Base-by-base conservation (phyloP, 2,888 invertebrate genomes). In the Pandemis heparana region DNA sequence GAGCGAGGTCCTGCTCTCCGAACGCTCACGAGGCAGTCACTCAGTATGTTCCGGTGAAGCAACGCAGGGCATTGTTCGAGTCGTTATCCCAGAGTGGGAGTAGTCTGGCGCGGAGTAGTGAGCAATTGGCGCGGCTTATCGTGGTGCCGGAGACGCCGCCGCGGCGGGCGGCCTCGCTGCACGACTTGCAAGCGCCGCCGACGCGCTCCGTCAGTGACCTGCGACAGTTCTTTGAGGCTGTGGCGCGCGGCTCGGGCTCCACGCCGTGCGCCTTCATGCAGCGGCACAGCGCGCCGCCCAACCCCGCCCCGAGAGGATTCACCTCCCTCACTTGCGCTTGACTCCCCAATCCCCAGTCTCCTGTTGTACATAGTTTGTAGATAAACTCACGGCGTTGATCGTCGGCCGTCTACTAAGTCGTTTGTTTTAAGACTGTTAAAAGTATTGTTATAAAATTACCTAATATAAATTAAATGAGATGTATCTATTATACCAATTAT, bases 21-120 rank as follows among this genome's bases (percentile, higher is more conserved):
- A 92, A 90, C 77, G 85, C 90, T 43, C 92, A 92, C 79, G 94
- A 92, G 77, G 92, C 86, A 53, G 82, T 90, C 18, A 96, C 96
- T 75, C 95, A 95, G 79, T 96, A 96, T 82, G 96, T 96, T 46
- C 96, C 97, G 0, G 97, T 97, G 56, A 95, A 95, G 78, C 96
- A 97, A 80, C 96, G 97, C 79, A 92, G 96, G 39, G 96, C 96
- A 14, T 88, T 97, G 23, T 97, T 97, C 83, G 97, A 97, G 82
- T 96, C 96, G 1, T 84, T 97, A 71, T 96, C 96, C 63, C 92
- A 96, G 76, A 92, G 95, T 75, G 96, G 96, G 0, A 92, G 96
- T 10, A 92, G 96, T 76, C 95, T 96, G 56, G 95, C 96, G 32
- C 95, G 96, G 76, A 96, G 96, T 67, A 96, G 96, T 80, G 96